Percentiles rank a stretch among this genome's conserved stretches.
These are phyloP conservation scores for Trichopria drosophilae DNA, from an alignment of 2,888 invertebrate genomes.

Conservation along the genomic window DNA sequence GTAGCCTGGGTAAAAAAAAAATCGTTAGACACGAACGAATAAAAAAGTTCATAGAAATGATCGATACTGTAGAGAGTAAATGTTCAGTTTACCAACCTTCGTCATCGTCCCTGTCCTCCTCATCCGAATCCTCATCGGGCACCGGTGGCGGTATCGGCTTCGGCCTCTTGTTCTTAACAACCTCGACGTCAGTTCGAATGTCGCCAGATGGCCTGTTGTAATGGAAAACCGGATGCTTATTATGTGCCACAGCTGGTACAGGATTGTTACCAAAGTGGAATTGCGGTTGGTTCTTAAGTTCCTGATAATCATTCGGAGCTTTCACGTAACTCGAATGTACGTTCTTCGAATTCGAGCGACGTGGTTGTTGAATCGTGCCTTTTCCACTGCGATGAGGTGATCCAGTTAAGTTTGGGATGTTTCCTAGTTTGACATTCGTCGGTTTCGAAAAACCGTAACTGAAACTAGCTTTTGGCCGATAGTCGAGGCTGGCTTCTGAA, in stretches of 20 bases:
- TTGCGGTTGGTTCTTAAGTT: slow-evolving; percentile 48
- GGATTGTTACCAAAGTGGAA: slow-evolving; percentile 43
- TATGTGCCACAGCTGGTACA: slow-evolving; percentile 13
- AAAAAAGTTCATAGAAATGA: too few species aligned
- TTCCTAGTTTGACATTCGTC: slow-evolving; percentile 24
- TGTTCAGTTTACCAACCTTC: slow-evolving; percentile 21
- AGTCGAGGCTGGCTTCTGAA: slow-evolving; percentile 30
- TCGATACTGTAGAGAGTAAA: too few species aligned
- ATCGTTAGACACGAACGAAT: too few species aligned
- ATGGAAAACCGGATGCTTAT: neutral
- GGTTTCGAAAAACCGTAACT: slow-evolving; percentile 32
- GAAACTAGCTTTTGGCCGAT: slow-evolving; percentile 37
- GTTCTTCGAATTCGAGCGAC: too few species aligned
- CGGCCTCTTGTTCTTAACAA: slow-evolving; percentile 48
- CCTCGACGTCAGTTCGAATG: slow-evolving; percentile 50
- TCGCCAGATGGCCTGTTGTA: slow-evolving; percentile 37
- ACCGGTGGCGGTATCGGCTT: slow-evolving; percentile 37
- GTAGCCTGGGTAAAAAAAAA: too few species aligned
- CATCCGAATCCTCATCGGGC: slow-evolving; percentile 39
- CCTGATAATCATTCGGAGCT: slow-evolving; percentile 42
- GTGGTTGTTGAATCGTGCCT: too few species aligned
- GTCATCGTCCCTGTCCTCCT: slow-evolving; percentile 29
- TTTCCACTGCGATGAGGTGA: too few species aligned
- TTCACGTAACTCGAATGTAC: too few species aligned
- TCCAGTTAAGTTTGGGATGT: slow-evolving; percentile 33